Evolutionary conservation across 2,888 invertebrate species (phyloP).

Genomic region (Rhaphigaster nebulosa): DNA sequence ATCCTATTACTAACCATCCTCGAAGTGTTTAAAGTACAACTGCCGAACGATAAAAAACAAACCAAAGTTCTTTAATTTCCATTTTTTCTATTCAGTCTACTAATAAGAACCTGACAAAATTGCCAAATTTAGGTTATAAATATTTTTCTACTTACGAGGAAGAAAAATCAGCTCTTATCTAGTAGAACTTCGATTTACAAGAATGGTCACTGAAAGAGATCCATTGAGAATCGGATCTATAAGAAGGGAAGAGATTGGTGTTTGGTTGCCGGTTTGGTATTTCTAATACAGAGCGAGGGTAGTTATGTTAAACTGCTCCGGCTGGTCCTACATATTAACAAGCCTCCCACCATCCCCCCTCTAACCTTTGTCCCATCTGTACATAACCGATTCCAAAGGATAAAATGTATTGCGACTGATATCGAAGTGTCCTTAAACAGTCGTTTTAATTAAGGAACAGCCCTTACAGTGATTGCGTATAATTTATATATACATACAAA

Average conservation of each 20-base stretch:
- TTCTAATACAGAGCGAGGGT: conserved; percentile 17
- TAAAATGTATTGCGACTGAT: not conserved
- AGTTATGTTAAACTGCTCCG: conserved; percentile 27
- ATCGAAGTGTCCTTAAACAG: not conserved
- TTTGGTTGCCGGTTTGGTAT: not conserved
- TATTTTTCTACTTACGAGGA: too few relatives aligned
- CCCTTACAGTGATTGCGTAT: not conserved
- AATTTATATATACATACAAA: too few relatives aligned
- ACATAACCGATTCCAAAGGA: not conserved
- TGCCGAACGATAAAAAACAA: too few relatives aligned
- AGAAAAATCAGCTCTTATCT: too few relatives aligned
- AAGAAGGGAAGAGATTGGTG: not conserved
- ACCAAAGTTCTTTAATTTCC: too few relatives aligned
- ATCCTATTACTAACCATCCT: too few relatives aligned
- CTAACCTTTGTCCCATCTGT: conserved; percentile 17
- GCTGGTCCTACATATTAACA: conserved; percentile 33
- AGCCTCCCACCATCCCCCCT: not conserved
- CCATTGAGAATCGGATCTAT: not conserved
- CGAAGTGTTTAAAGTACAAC: too few relatives aligned
- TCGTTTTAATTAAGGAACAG: not conserved
- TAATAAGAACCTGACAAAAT: too few relatives aligned
- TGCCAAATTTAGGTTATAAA: too few relatives aligned
- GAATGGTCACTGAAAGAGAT: not conserved
- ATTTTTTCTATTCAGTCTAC: too few relatives aligned
- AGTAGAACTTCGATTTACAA: not conserved